Base-by-base conservation (phyloP, 2,888 invertebrate genomes). In the Oscheius onirici region DNA sequence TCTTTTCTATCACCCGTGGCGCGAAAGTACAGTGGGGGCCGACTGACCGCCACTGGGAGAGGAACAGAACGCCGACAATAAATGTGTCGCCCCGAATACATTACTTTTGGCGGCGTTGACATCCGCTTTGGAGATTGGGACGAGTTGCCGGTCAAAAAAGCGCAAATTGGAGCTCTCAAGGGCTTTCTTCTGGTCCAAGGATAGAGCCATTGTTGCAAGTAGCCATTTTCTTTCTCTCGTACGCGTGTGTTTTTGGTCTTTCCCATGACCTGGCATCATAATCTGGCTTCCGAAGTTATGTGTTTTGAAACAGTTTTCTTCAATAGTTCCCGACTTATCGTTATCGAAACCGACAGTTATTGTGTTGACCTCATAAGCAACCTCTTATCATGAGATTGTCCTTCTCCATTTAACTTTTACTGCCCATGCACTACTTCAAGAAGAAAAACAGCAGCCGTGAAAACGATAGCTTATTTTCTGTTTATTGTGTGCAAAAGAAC, bases 131-230 rank as follows among this genome's bases (percentile, higher is more conserved):
- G 46, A 13, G 20, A 15, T 46, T 46, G 24, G 52, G 58, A 58
- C 58, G 43, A 58, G 58, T 58, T 58, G 40, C 17, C 17, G 58
- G 20, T 58, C 58, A 58, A 58, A 58, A 34, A 58, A 58, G 58
- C 58, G 58, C 58, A 58, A 58, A 58, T 58, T 58, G 58, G 58
- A 58, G 58, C 58, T 43, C 58, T 58, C 58, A 58, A 58, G 58
- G 58, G 58, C 58, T 58, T 58, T 43, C 58, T 41, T 20, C 41
- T 55, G 55, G 26, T 43, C 1, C 58, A 41, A 34, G 34, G 34
- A 34, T 34, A 34, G 34, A 34, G 58, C 41, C 43, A 58, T 58
- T 58, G 58, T 58, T 58, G 58, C 58, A 34, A 41, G 58, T 40
- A 58, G 58, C 15, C 41, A 40, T 8, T 6, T 34, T 34, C 34